These are phyloP conservation scores for Girardia tigrina DNA, from an alignment of 2,888 invertebrate genomes.

Conservation along the genomic window DNA sequence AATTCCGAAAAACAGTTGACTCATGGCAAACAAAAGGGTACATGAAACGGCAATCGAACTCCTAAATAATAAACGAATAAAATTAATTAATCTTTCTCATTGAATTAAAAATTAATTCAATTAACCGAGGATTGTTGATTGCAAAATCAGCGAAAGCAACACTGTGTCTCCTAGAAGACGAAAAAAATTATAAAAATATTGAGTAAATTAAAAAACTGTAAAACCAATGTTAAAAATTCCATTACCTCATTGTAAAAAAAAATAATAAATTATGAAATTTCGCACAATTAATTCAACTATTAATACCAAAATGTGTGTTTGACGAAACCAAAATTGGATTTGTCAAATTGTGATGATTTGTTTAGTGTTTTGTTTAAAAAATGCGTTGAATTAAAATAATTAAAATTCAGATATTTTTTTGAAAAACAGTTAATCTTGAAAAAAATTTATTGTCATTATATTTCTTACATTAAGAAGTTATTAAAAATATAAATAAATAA, in stretches of 20 bases:
- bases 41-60: background rate
- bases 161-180: background rate
- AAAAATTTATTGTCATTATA: no score
- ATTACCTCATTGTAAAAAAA: background rate
- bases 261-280: background rate
- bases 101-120: background rate
- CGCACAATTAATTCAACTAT: background rate
- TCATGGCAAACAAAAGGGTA: background rate
- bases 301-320: no score
- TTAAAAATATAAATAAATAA: no score
- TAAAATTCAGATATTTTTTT: no score
- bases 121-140: background rate
- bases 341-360: no score
- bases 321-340: no score
- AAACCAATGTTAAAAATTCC: background rate
- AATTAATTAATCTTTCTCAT: background rate
- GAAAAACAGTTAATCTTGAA: no score
- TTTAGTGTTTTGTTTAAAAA: no score
- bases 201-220: background rate
- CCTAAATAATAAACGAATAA: background rate
- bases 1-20: background rate
- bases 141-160: background rate
- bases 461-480: no score
- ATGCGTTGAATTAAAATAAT: no score
- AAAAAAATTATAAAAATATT: no score